Evolutionary conservation across 2,113 vertebrate species (phyloP).

Genomic region (Sebastes schlegelii): DNA sequence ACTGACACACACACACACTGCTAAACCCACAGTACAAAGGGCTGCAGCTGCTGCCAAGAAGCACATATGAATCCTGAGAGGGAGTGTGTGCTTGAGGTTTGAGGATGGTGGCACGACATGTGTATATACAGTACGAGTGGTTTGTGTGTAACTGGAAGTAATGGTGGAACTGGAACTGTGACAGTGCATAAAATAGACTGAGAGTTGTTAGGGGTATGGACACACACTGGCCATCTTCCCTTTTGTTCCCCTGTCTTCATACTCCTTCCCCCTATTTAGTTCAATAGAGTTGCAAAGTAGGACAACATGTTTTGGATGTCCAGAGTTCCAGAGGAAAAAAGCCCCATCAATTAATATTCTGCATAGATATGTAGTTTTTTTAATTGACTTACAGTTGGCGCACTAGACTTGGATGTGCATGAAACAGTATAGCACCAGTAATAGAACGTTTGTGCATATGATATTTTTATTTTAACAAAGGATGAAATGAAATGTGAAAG

Average conservation of each 20-base stretch:
- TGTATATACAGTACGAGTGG: neutral
- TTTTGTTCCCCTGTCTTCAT: neutral
- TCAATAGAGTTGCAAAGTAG: neutral
- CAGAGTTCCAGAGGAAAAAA: neutral
- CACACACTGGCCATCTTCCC: neutral
- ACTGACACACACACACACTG: constrained; percentile 36
- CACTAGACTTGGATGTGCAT: neutral
- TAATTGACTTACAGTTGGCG: neutral
- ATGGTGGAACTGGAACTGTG: neutral
- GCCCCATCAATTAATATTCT: neutral
- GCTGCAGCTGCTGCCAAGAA: constrained; percentile 65
- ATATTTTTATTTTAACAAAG: too few species aligned
- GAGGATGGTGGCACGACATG: constrained; percentile 25
- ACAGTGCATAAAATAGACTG: neutral
- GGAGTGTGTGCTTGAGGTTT: constrained; percentile 40
- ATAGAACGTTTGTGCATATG: too few species aligned
- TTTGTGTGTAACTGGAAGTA: constrained; percentile 22
- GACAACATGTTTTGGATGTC: too few species aligned
- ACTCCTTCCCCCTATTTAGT: neutral
- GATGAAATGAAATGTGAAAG: too few species aligned
- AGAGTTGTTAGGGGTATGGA: neutral
- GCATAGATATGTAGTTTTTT: neutral
- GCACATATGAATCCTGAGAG: constrained; percentile 31
- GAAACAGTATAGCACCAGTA: neutral
- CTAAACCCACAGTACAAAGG: constrained; percentile 55